Evolutionary conservation across 2,113 vertebrate species (phyloP), one percentile per base, ranked within the genome.

Genomic region (Channa maculata): DNA sequence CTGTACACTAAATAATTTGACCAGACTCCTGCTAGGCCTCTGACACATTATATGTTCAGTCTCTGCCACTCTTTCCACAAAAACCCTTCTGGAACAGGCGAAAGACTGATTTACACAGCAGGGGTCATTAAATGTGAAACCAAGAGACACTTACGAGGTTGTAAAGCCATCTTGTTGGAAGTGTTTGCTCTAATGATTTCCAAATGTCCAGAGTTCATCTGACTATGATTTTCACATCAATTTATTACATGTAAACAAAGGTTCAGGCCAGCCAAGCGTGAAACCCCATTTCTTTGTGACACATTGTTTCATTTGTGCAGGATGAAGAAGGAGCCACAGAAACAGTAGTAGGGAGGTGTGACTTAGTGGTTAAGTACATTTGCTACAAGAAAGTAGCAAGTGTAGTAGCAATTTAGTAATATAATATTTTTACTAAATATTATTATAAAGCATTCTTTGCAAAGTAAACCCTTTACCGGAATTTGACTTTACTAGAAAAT

Each of bases 201-300:
- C 86, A 90, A 90, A 91, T 91, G 85, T 82, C 63, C 66, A 33
- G 33, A 14, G 63, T 83, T 88, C 79, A 85, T 89, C 86, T 83
- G 81, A 86, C 71, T 71, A 69, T 76, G 80, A 90, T 90, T 93
- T 91, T 90, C 82, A 84, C 87, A 91, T 90, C 77, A 77, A 75
- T 88, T 81, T 87, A 85, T 86, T 82, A 79, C 77, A 85, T 84
- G 82, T 86, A 86, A 93, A 92, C 85, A 88, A 80, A 68, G 65
- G 39, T 58, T 72, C 15, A 38, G 82, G 24, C 59, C 79, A 84
- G 79, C 34, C 15, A 83, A 87, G 86, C 65, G 37, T 36, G 50
- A 91, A 66, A 88, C 72, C 70, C 2, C 45, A 6, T 65, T 57
- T 67, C 57, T 68, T 59, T 73, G 74, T 58, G 58, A 71, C 33